A percentile compares a stretch with the other conserved stretches of the same genome.
Conservation (phyloP, 2,113 vertebrate genomes). For the Bujurquina vittata region DNA sequence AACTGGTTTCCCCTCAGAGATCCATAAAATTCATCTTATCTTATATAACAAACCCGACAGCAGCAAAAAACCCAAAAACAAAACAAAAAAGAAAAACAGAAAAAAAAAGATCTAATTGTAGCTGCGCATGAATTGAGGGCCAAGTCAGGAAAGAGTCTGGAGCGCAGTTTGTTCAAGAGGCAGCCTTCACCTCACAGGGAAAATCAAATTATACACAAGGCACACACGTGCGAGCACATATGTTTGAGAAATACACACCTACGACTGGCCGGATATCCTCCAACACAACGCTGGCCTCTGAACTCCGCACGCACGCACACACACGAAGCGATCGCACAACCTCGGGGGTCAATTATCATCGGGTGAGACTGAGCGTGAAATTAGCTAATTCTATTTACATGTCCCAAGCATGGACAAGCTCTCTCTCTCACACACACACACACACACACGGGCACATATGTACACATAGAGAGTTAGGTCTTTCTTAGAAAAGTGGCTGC, state of each 20-base stretch:
- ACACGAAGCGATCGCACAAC: neutral
- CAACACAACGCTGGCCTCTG: slow-evolving; percentile 33
- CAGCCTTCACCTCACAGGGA: slow-evolving; percentile 45
- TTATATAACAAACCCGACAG: slow-evolving; percentile 2
- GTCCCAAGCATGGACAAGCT: slow-evolving; percentile 32
- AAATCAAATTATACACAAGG: slow-evolving; percentile 53
- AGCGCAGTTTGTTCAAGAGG: slow-evolving; percentile 21
- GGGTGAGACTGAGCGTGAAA: slow-evolving; percentile 68
- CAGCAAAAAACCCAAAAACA: neutral
- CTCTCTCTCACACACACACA: neutral
- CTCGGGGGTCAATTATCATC: slow-evolving; percentile 55
- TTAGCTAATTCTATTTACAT: slow-evolving; percentile 58
- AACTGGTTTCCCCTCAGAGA: neutral
- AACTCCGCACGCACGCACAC: slow-evolving; percentile 17
- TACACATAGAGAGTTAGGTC: slow-evolving; percentile 1
- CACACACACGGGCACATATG: slow-evolving; percentile 13
- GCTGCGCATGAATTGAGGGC: neutral
- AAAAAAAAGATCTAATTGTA: neutral
- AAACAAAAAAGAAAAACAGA: neutral
- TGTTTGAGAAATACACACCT: slow-evolving; percentile 50
- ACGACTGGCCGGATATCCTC: slow-evolving; percentile 60
- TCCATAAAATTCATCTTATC: slow-evolving; percentile 27
- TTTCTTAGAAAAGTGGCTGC: slow-evolving; percentile 70
- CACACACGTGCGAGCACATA: slow-evolving; percentile 44
- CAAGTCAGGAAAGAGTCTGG: slow-evolving; percentile 23